Evolutionary conservation across 2,888 invertebrate species (phyloP), one percentile per base, ranked within the genome.

Genomic region (Chymomyza procnemis): DNA sequence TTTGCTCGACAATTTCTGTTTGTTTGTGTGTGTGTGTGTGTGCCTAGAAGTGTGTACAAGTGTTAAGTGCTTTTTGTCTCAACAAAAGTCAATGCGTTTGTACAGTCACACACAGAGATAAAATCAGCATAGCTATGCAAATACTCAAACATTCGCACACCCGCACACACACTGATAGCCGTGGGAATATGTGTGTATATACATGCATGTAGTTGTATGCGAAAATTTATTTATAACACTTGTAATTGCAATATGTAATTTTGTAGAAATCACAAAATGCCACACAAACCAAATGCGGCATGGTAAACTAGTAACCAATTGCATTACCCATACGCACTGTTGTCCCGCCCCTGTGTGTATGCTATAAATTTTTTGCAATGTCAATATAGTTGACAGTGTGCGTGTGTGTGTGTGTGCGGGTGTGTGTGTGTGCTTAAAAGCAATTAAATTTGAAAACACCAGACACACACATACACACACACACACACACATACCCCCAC

Each of bases 231-330:
- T 75, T 75, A 62, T 61, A 73, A 58, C 75, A 78, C 65, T 77
- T 77, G 75, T 58, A 82, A 73, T 65, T 66, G 64, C 64, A 47
- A 79, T 82, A 82, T 74, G 78, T 59, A 69, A 80, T 80, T 80
- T 66, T 66, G 65, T 67, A 21, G 47, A 61, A 69, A 66, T 67
- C 71, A 70, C 64, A 64, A 69, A 69, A 64, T 66, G 61, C 66
- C 58, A 22, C 18, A 14, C 57, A 41, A 41, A 41, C 34, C 34
- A 41, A n/a, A 34, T 41, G 22, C 22, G 55, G 14, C 21, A 22
- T n/a, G 21, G 14, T 8, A 55, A 18, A 21, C 26, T 60, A 48
- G 48, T 22, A 47, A 61, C 56, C 69, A 72, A 46, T 67, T 46
- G 50, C 66, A 78, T 78, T 66, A 59, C 66, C 60, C 71, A 69